These are phyloP conservation scores for Drosophila azteca DNA, from an alignment of 1,140 invertebrate genomes.

Conservation along the genomic window DNA sequence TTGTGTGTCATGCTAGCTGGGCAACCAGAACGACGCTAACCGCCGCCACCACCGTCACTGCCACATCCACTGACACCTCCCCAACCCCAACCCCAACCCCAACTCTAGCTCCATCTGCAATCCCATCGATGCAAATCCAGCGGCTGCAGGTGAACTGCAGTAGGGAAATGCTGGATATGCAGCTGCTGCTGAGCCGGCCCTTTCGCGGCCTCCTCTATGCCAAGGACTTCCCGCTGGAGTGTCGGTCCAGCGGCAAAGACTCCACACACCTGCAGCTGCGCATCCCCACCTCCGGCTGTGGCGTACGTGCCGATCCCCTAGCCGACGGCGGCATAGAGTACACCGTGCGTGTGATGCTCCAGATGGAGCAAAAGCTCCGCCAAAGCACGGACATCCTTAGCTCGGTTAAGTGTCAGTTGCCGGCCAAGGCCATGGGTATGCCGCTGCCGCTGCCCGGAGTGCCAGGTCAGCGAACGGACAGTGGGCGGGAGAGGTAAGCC, in stretches of 20 bases:
- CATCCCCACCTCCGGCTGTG: conserved; percentile 89
- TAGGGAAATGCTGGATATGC: conserved; percentile 85
- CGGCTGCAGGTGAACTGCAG: conserved; percentile 84
- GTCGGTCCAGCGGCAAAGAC: conserved; percentile 84
- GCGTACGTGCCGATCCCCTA: conserved; percentile 85
- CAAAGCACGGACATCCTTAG: conserved; percentile 88
- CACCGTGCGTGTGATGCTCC: conserved; percentile 87
- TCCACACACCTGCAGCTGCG: conserved; percentile 84
- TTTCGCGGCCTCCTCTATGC: conserved; percentile 89
- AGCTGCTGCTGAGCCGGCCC: conserved; percentile 85
- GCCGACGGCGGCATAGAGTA: conserved; percentile 86
- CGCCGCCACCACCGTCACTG: conserved; percentile 7
- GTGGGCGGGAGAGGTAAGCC: conserved; percentile 55
- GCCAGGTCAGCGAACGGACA: conserved; percentile 2
- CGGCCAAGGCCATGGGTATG: conserved; percentile 76
- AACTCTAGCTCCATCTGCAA: not conserved
- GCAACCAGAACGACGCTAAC: conserved; percentile 68
- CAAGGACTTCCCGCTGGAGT: conserved; percentile 89
- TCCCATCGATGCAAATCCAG: conserved; percentile 60
- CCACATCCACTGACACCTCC: not conserved
- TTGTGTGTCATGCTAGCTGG: conserved; percentile 76
- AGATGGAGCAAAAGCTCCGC: conserved; percentile 88
- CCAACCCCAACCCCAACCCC: not conserved
- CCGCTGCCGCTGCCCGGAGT: conserved; percentile 48
- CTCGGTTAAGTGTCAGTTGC: conserved; percentile 85